Percentiles rank a stretch among this genome's conserved stretches.
These are phyloP conservation scores for Jacana jacana DNA, from an alignment of 2,113 vertebrate species.

Conservation along the genomic window DNA sequence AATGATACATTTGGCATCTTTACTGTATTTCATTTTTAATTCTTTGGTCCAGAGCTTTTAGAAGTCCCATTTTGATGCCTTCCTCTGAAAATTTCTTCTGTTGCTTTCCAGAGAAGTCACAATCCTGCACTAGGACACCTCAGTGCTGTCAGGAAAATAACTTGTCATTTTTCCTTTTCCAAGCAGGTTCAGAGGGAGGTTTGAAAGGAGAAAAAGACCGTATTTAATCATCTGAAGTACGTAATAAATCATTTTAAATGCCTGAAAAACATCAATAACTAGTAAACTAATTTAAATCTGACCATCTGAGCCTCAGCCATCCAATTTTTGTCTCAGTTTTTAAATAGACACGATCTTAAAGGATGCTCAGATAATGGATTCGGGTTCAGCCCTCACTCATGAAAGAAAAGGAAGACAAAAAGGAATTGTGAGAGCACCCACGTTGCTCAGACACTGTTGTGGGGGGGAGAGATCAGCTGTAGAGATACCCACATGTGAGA, in stretches of 20 bases:
- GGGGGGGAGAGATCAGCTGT: background rate
- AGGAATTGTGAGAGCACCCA: background rate
- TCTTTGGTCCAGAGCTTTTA: background rate
- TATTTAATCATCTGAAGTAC: background rate
- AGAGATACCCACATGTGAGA: background rate
- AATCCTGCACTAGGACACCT: background rate
- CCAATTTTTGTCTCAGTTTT: background rate
- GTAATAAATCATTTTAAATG: background rate
- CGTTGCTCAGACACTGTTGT: background rate
- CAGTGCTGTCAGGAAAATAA: background rate
- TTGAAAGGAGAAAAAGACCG: background rate
- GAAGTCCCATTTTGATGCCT: background rate
- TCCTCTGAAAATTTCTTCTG: background rate
- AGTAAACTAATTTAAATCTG: conserved; percentile 8
- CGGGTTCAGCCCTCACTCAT: background rate
- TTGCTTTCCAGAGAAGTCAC: background rate
- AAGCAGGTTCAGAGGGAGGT: background rate
- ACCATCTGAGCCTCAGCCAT: background rate
- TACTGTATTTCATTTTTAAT: background rate
- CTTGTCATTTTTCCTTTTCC: background rate
- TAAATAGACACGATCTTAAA: background rate
- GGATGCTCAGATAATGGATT: background rate
- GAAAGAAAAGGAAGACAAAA: background rate
- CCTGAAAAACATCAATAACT: background rate
- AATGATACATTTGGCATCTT: background rate